Evolutionary conservation across 2,888 invertebrate genomes (phyloP), one percentile per base, ranked within the genome.

Genomic region (Synergus itoensis): DNA sequence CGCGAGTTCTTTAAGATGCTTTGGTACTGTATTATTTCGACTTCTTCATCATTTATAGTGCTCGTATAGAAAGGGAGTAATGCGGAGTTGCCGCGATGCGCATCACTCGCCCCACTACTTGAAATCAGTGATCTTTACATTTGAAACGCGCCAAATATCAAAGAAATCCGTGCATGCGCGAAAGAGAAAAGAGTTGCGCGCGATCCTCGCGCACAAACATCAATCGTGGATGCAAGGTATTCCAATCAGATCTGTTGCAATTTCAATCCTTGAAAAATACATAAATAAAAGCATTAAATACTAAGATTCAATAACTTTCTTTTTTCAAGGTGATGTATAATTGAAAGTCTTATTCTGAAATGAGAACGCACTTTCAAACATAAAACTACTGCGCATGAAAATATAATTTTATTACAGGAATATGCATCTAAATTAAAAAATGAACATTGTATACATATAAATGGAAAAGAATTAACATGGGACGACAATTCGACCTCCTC

Each of bases 31-130:
- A 18, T 73, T 18, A 53, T 57, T 75, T 75, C 63, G 40, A 87
- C 88, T 89, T 91, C 88, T 84, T 86, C 82, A 77, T 36, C 28
- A 77, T 80, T 90, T 83, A 87, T 92, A 88, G 62, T 88, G 36
- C 87, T 89, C 91, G 90, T 84, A 86, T 91, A 87, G 85, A 91
- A 91, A 91, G 91, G 91, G 91, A 91, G 92, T 90, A 89, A 90
- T 88, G 89, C 91, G 91, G 91, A 91, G 91, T 91, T 91, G 91
- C 92, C 90, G 91, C 91, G 91, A 88, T 90, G 92, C 91, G 91
- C 91, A 92, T 91, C 90, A 89, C 89, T 87, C 84, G 87, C 90
- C 91, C 91, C 91, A 89, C 90, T 88, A 87, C 87, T 83, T n/a
- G 16, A 69, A 81, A 84, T 69, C 53, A 73, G 87, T 87, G 86